phyloP scores from a whole-genome alignment of 2,113 vertebrate species.

The Reinhardtius hippoglossoides region DNA sequence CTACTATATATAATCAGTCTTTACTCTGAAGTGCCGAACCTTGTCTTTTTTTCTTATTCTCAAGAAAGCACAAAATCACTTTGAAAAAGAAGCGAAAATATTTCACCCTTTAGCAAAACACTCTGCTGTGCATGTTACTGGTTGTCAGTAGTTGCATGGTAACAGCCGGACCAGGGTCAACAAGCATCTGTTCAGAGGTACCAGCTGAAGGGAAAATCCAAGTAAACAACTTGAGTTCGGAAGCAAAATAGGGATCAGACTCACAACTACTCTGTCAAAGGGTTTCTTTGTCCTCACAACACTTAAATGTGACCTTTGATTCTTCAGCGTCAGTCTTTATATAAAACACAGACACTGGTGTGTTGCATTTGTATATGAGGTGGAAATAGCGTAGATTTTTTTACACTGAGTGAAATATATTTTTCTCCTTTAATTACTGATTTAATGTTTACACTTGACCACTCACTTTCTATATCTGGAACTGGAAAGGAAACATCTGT shows the following conservation, averaged over 20 bases:
- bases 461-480: neutral
- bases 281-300: slow-evolving; percentile 9
- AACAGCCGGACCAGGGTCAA: slow-evolving; percentile 17
- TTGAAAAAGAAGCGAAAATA: neutral
- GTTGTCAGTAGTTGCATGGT: slow-evolving; percentile 36
- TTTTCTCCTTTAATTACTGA: neutral
- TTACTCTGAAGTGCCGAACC: too few relatives aligned
- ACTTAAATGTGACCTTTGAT: neutral
- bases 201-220: slow-evolving; percentile 22
- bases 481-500: neutral
- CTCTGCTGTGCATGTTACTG: neutral
- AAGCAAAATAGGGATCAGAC: slow-evolving; percentile 18
- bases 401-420: too few relatives aligned
- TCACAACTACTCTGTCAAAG: slow-evolving; percentile 22
- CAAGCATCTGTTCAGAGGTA: slow-evolving; percentile 40
- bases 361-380: too few relatives aligned
- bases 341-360: too few relatives aligned
- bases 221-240: slow-evolving; percentile 2
- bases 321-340: slow-evolving; percentile 7
- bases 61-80: too few relatives aligned
- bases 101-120: neutral
- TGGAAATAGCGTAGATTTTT: too few relatives aligned
- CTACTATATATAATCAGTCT: neutral
- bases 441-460: neutral
- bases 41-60: too few relatives aligned